Conservation (phyloP, 2,888 invertebrate species). For the Perizoma flavofasciatum region DNA sequence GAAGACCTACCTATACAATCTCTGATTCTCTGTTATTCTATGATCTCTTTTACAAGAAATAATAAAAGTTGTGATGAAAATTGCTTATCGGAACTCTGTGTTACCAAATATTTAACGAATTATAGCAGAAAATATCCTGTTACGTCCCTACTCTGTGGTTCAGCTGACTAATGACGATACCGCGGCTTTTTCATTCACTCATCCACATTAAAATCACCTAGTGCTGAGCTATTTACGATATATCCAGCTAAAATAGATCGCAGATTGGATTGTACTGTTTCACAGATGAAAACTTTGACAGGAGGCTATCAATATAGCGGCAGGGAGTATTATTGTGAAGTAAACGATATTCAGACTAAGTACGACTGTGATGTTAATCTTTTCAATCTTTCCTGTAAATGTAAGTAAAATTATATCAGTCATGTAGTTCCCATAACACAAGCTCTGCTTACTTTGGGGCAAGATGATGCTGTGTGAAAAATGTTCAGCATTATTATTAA, state of each 20-base stretch:
- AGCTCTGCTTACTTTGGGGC: not conserved
- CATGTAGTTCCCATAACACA: no score
- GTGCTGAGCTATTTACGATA: constrained; percentile 52
- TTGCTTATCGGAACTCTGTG: no score
- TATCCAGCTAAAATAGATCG: constrained; percentile 33
- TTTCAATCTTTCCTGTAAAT: no score
- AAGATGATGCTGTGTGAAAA: no score
- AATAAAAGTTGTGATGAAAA: no score
- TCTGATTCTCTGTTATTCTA: no score
- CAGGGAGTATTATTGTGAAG: not conserved
- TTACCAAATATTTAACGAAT: no score
- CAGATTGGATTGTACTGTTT: constrained; percentile 3
- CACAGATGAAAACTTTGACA: constrained; percentile 40
- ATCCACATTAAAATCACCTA: constrained; percentile 60
- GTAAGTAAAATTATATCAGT: no score
- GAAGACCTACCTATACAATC: no score
- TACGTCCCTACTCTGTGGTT: constrained; percentile 16
- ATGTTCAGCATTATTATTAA: no score
- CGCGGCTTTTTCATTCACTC: constrained; percentile 65
- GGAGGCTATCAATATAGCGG: constrained; percentile 6
- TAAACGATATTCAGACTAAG: not conserved
- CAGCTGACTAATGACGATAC: constrained; percentile 67
- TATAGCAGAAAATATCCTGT: not conserved
- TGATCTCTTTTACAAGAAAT: no score
- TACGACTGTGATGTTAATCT: no score